Evolutionary conservation across 2,888 invertebrate genomes (phyloP), one percentile per base, ranked within the genome.

Genomic region (Stegana nigrithorax): DNA sequence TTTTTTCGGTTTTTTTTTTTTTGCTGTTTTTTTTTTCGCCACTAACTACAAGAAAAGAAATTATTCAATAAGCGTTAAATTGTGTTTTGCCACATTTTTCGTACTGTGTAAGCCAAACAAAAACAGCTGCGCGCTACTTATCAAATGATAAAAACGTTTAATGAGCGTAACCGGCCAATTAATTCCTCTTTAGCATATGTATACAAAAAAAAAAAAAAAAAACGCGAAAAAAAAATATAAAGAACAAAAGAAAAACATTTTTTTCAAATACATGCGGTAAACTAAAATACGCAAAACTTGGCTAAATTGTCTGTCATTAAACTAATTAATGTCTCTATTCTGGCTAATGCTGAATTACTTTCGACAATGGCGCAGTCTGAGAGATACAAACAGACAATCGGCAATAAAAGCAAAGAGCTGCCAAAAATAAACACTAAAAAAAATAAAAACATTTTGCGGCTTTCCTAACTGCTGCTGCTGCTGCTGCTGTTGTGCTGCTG

Each of bases 261-360:
- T n/a, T n/a, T n/a, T n/a, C n/a, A n/a, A n/a, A n/a, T n/a, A n/a
- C n/a, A n/a, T 51, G 27, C 19, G 51, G 47, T 25, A 47, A 17
- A n/a, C n/a, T n/a, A 26, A 12, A n/a, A n/a, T n/a, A n/a, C n/a
- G n/a, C 51, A 51, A 60, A 60, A 53, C 68, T 67, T 29, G 61
- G 56, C 69, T 71, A 72, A 72, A 72, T 72, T 72, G 72, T 71
- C 69, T 68, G 80, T 75, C 75, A 75, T 75, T 75, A 78, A 75
- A 76, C 74, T 75, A 75, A 75, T 75, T 75, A 80, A 75, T 80
- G 80, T 80, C 80, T 80, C 70, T 72, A 73, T 69, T 79, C 75
- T 78, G 72, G 68, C 70, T 21, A 21, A n/a, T n/a, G n/a, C n/a
- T n/a, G n/a, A n/a, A n/a, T n/a, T n/a, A n/a, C n/a, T n/a, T n/a